Conservation (phyloP, 2,888 invertebrate species). For the Tenthredo mesomela region DNA sequence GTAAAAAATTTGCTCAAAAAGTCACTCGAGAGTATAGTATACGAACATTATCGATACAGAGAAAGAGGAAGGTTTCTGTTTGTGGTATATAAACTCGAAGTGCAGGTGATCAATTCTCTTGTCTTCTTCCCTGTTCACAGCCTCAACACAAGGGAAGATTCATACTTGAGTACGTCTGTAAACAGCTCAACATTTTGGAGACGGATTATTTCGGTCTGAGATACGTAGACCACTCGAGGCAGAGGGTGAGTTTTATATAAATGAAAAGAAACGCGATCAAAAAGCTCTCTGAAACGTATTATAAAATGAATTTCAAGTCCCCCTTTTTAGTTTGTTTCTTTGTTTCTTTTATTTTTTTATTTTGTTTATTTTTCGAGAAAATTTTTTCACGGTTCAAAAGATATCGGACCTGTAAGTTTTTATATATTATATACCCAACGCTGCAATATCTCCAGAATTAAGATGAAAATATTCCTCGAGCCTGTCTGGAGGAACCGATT, state of each 20-base stretch:
- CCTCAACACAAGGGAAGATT: conserved; percentile 94
- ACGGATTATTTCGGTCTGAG: conserved; percentile 97
- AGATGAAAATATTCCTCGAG: background rate
- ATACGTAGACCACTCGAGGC: conserved; percentile 93
- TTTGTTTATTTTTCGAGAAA: background rate
- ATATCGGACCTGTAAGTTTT: background rate
- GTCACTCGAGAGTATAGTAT: background rate
- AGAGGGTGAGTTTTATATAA: conserved; percentile 85
- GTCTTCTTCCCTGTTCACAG: conserved; percentile 77
- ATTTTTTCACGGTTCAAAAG: background rate
- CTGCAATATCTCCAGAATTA: background rate
- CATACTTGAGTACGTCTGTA: conserved; percentile 94
- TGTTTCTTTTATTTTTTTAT: background rate
- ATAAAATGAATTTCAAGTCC: background rate
- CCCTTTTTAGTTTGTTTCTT: background rate
- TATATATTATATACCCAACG: no score
- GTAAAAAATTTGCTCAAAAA: background rate
- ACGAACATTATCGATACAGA: background rate
- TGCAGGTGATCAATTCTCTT: conserved; percentile 23
- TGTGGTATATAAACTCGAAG: background rate
- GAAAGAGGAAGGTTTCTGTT: conserved; percentile 10
- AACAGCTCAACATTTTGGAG: conserved; percentile 93
- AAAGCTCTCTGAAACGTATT: background rate
- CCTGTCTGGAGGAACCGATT: background rate
- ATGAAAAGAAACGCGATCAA: background rate